phyloP scores from a whole-genome alignment of 2,113 vertebrate species.

The Tetrax tetrax region DNA sequence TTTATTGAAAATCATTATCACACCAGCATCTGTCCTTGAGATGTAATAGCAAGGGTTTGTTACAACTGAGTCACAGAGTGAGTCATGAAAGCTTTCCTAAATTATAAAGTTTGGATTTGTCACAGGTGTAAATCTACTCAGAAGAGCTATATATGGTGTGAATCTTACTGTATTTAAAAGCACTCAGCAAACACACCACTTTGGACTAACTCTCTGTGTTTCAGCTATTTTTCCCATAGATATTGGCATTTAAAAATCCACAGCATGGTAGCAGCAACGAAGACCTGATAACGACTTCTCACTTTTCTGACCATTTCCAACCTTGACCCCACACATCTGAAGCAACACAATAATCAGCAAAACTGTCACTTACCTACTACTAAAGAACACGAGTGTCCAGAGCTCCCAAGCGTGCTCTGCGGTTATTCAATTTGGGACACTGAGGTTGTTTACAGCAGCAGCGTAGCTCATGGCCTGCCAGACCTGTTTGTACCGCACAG shows the following conservation, averaged over 20 bases:
- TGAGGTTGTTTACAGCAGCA: slow-evolving; percentile 71
- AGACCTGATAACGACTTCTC: neutral
- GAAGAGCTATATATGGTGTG: neutral
- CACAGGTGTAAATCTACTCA: neutral
- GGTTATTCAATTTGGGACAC: slow-evolving; percentile 3
- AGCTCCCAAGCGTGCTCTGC: neutral
- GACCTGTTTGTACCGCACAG: slow-evolving; percentile 35
- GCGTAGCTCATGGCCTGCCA: slow-evolving; percentile 25
- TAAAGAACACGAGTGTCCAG: neutral
- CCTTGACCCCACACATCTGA: neutral
- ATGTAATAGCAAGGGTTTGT: slow-evolving; percentile 1
- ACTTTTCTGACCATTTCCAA: neutral
- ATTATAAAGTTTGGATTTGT: slow-evolving; percentile 1
- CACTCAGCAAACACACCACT: neutral
- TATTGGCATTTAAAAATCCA: neutral
- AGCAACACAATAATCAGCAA: slow-evolving; percentile 19
- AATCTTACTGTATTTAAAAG: neutral
- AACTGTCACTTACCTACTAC: slow-evolving; percentile 65
- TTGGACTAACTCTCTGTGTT: neutral
- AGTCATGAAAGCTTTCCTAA: slow-evolving; percentile 14
- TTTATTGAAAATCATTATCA: slow-evolving; percentile 30
- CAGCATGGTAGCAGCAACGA: neutral
- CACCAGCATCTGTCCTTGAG: slow-evolving; percentile 11
- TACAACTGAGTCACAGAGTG: neutral
- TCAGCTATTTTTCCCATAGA: neutral